These are phyloP conservation scores for Calycopis cecrops DNA, from an alignment of 1,140 invertebrate species.

Conservation along the genomic window DNA sequence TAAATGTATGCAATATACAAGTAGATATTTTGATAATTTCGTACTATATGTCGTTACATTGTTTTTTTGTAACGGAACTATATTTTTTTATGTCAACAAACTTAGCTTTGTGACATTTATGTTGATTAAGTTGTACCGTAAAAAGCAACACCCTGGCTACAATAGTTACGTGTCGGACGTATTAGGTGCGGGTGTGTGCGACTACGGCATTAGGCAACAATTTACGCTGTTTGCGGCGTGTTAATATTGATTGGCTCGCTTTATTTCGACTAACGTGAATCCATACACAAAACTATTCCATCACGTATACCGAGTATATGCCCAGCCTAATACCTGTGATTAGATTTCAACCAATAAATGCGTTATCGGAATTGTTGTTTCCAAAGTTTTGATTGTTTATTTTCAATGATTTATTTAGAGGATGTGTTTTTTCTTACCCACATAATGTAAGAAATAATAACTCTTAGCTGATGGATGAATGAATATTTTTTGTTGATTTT, in stretches of 20 bases:
- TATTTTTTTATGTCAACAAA: not conserved
- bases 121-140: no score
- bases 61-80: not conserved
- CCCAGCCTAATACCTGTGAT: no score
- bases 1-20: no score
- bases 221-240: constrained; percentile 74
- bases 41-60: not conserved
- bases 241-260: constrained; percentile 74
- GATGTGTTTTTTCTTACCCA: no score
- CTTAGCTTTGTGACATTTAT: not conserved
- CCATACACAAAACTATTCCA: constrained; percentile 57
- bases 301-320: constrained; percentile 21
- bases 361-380: no score
- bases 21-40: no score
- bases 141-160: constrained; percentile 47
- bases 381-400: no score
- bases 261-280: constrained; percentile 67
- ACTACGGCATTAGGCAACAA: constrained; percentile 71
- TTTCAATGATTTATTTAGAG: no score
- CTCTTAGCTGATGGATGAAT: no score
- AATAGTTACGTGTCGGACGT: constrained; percentile 33
- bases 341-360: no score
- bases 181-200: constrained; percentile 41
- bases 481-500: no score
- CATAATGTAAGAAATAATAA: no score